These are phyloP conservation scores for Campylorhamphus procurvoides DNA, from an alignment of 2,113 vertebrate genomes.

Conservation along the genomic window DNA sequence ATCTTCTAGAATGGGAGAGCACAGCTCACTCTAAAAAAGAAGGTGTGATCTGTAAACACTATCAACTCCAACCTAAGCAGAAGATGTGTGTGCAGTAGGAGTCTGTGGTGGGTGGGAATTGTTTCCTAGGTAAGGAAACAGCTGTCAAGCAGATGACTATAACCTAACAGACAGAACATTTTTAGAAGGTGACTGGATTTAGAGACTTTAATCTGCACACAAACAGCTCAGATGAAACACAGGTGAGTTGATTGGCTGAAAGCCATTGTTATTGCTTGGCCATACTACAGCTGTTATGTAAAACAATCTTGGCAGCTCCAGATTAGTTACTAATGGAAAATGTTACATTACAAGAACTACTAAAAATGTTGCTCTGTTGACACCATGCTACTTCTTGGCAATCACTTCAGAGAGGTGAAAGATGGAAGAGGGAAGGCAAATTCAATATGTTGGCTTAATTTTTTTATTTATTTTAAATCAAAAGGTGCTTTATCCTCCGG, in stretches of 20 bases:
- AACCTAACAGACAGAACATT: not conserved
- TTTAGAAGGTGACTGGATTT: not conserved
- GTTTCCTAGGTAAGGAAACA: not conserved
- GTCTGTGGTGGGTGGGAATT: not conserved
- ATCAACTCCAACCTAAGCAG: not conserved
- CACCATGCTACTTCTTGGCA: not conserved
- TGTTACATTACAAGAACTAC: not conserved
- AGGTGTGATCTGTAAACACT: not conserved
- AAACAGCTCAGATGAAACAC: not conserved
- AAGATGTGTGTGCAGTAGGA: fast-evolving
- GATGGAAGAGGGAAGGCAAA: not conserved
- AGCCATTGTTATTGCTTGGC: not conserved
- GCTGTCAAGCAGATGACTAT: not conserved
- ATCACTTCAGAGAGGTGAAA: not conserved
- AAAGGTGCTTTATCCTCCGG: not conserved
- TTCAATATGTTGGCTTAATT: not conserved
- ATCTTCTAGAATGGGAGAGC: not conserved
- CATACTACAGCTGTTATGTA: not conserved
- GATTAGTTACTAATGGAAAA: conserved; percentile 7
- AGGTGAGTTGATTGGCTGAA: conserved; percentile 17
- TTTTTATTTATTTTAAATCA: not conserved
- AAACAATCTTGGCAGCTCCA: not conserved
- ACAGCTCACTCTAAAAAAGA: not conserved
- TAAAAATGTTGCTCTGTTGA: not conserved
- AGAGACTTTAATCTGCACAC: not conserved